Conservation (phyloP, 2,888 invertebrate genomes). For the Agriotes lineatus region DNA sequence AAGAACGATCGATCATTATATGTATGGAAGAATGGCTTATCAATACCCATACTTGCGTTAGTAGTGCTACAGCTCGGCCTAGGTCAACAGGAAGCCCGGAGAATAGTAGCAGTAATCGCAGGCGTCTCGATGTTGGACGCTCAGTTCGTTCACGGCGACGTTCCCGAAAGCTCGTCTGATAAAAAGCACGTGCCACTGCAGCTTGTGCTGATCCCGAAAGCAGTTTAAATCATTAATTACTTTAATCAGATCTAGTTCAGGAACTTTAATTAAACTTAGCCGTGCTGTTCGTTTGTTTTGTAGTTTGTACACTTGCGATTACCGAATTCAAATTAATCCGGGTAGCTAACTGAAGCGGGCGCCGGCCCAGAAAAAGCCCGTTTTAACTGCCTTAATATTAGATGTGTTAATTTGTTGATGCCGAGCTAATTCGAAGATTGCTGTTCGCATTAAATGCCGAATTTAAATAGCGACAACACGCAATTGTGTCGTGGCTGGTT, state of each 20-base stretch:
- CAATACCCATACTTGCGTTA: constrained; percentile 1
- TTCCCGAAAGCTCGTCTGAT: constrained; percentile 6
- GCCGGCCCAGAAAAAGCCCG: too few relatives aligned
- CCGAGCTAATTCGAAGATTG: background rate
- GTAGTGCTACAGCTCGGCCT: background rate
- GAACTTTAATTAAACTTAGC: too few relatives aligned
- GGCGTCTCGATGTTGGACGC: constrained; percentile 5
- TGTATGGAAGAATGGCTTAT: background rate
- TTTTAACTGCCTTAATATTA: too few relatives aligned
- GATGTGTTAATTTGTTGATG: too few relatives aligned
- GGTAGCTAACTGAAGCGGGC: too few relatives aligned
- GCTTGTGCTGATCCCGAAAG: background rate
- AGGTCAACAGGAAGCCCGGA: constrained; percentile 16
- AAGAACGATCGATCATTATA: background rate
- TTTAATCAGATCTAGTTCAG: background rate
- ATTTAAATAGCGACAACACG: too few relatives aligned
- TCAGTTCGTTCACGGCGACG: constrained; percentile 19
- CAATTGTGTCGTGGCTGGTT: background rate
- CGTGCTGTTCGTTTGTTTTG: too few relatives aligned
- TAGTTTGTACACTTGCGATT: too few relatives aligned
- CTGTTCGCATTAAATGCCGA: background rate
- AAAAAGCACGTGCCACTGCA: constrained; percentile 14
- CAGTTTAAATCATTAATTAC: background rate
- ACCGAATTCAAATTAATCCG: background rate
- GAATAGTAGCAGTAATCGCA: constrained; percentile 13